Base-by-base conservation (phyloP, 2,113 vertebrate species). In the Tetraodon nigroviridis region DNA sequence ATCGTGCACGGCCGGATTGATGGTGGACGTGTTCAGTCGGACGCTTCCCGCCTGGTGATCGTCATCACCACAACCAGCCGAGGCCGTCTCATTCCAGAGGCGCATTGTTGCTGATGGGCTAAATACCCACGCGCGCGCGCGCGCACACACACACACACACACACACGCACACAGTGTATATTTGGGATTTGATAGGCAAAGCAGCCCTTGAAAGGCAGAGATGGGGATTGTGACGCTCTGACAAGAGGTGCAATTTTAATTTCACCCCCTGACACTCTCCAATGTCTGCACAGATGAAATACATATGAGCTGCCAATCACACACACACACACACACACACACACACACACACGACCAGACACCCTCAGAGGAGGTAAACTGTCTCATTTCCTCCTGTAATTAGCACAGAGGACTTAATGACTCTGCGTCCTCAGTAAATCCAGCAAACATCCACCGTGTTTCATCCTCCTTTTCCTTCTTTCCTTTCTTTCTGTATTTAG, bases 211-310 rank as follows among this genome's bases (percentile, higher is more conserved):
- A 82, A 80, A 78, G 76, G 70, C 61, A 75, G 76, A 83, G 65
- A 72, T 75, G 66, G 61, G 69, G 76, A 79, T 84, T 86, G 73
- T 81, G 73, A 85, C 72, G 81, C 67, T 61, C 75, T 86, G 84
- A 88, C 87, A 81, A 72, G 81, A 82, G 74, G 87, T 84, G 83
- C 81, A 82, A 87, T 88, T 90, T 89, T 89, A 90, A 91, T 90
- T 89, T 89, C 84, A 87, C 82, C 78, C 82, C 76, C 85, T 88
- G 89, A 90, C 89, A 90, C 67, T 86, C 73, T 64, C 11, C 79
- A 76, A 71, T 83, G 84, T 77, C 61, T 61, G 48, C 69, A 71
- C 65, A 59, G 75, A 83, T 78, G 77, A 80, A 80, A 86, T 81
- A 86, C 83, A 86, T 87, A 84, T 82, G 75, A 88, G 69, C 79